Percentiles rank a stretch among this genome's conserved stretches.
These are phyloP conservation scores for Alcis repandata DNA, from an alignment of 2,888 invertebrate species.

Conservation along the genomic window DNA sequence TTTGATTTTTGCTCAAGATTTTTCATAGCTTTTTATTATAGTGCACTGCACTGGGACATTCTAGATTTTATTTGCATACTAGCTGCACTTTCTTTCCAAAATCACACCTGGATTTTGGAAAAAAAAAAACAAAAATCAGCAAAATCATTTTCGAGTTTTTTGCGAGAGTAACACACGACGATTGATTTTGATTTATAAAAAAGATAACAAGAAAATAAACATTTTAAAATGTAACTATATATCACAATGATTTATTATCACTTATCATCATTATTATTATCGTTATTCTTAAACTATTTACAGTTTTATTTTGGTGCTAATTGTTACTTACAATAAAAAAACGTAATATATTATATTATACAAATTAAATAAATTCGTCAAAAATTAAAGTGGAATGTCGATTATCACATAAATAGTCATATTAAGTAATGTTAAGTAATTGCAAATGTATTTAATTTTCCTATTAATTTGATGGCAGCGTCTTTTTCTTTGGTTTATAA, in stretches of 20 bases:
- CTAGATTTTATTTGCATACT: background rate
- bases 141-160: no score
- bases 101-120: no score
- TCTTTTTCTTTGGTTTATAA: slow-evolving; percentile 30
- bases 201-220: background rate
- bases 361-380: slow-evolving; percentile 10
- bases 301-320: background rate
- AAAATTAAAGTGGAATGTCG: slow-evolving; percentile 23
- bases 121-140: no score
- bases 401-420: slow-evolving; percentile 14
- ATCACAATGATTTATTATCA: slow-evolving; percentile 6
- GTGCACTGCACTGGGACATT: background rate
- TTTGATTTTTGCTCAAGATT: background rate
- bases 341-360: background rate
- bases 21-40: background rate
- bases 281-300: no score
- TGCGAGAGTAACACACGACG: no score
- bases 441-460: background rate
- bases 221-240: background rate
- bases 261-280: background rate
- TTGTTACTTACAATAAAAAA: background rate
- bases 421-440: background rate
- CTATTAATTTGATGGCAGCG: background rate
- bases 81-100: no score
- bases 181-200: no score